Evolutionary conservation across 2,113 vertebrate genomes (phyloP), one percentile per base, ranked within the genome.

Genomic region (Meriones unguiculatus): DNA sequence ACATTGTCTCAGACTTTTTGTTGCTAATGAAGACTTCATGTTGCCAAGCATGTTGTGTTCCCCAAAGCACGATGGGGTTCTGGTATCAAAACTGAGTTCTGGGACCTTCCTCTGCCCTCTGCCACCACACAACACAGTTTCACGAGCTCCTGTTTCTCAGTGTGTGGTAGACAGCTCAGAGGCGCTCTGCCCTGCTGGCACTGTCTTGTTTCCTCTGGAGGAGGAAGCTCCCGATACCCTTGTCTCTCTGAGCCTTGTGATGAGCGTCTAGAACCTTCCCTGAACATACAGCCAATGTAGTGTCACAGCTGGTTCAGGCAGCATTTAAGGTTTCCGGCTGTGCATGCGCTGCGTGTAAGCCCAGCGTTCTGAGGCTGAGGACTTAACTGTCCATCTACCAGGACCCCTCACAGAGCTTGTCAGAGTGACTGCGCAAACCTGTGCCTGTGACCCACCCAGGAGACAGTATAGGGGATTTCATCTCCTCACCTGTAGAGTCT

Each of bases 131-230:
- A 35, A 4, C 18, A 32, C 59, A 35, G 5, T 38, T 76, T 78
- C 76, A 69, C 46, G 73, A 11, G n/a, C 0, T 20, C 7, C 0
- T 4, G 4, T 65, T 28, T 82, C 72, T 59, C 72, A 18, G 52
- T 25, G 64, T 65, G 82, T 6, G 52, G 70, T 41, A n/a, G 52
- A 25, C n/a, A 20, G 75, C 14, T 7, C 2, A 2, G 25, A 5
- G 4, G 17, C 70, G 20, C 62, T 35, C 15, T 14, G 14, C 0
- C 0, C 22, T 6, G n/a, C 32, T 38, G 1, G 0, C 30, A 2
- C 3, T 38, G 59, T 22, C 69, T 50, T 3, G 1, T 30, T 59
- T 24, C 32, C 32, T 5, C 0, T 6, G 75, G 69, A 38, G 18
- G n/a, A 59, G 52, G 12, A 3, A 10, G 1, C 41, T n/a, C 80